Conservation (phyloP, 1,140 invertebrate species). For the Aporrectodea caliginosa region DNA sequence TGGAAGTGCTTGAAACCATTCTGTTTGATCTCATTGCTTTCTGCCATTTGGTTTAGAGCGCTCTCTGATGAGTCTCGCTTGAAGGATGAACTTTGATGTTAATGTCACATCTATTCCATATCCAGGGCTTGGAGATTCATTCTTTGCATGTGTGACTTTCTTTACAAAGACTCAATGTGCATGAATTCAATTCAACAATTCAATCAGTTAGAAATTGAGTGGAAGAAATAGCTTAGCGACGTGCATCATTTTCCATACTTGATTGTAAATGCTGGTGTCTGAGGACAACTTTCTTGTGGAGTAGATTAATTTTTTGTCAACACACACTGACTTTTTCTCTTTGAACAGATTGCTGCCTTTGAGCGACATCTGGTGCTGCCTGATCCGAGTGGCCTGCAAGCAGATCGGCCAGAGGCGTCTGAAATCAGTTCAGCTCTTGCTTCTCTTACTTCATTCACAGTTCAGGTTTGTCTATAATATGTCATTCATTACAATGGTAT, state of each 20-base stretch:
- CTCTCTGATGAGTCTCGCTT: too few species aligned
- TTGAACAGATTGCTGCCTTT: background rate
- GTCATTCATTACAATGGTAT: background rate
- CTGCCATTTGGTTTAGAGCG: too few species aligned
- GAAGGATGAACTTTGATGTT: too few species aligned
- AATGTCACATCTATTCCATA: too few species aligned
- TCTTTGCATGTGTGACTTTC: too few species aligned
- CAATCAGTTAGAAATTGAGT: background rate
- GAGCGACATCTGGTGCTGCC: background rate
- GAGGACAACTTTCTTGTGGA: background rate
- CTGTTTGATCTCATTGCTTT: too few species aligned
- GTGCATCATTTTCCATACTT: background rate
- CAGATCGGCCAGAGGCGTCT: background rate
- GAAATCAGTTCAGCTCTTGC: background rate
- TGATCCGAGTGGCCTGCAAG: background rate
- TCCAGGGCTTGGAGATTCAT: too few species aligned
- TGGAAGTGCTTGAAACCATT: too few species aligned
- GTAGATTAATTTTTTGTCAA: background rate
- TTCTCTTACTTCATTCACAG: background rate
- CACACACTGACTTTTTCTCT: background rate
- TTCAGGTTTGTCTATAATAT: background rate
- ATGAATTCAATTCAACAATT: background rate
- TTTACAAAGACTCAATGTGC: background rate
- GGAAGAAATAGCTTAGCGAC: background rate
- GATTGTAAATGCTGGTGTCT: background rate